Evolutionary conservation across 2,113 vertebrate species (phyloP), one percentile per base, ranked within the genome.

Genomic region (Shinisaurus crocodilurus): DNA sequence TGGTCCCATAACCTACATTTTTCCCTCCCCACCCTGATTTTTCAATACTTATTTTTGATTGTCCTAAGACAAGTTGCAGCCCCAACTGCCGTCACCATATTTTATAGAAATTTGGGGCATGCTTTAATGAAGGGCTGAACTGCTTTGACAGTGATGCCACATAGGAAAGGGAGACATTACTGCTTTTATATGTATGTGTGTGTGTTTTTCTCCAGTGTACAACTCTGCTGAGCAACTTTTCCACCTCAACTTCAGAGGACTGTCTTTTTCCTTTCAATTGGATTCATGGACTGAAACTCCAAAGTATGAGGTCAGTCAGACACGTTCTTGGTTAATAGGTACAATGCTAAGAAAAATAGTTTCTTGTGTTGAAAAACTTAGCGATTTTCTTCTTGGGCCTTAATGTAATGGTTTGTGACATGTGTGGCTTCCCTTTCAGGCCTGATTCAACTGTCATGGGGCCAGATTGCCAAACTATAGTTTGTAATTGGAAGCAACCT

Each of bases 251-350:
- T 99, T 99, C 95, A 98, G 99, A 96, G 99, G 99, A 95, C 96
- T 99, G 86, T 99, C 99, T 0, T 99, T 99, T 97, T 99, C 99
- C 94, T 99, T 99, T 95, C 99, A 99, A 94, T 97, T 99, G 96
- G 99, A 99, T 96, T 99, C 99, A 0, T 99, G 99, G 99, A 99
- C 98, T n/a, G 99, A 99, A 97, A 98, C 98, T 93, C 99, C 99
- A 0, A 99, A 99, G 94, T 99, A 99, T 15, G 99, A 99, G 99
- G 99, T 99, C 91, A 98, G 99, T 99, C 91, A 98, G 98, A 82
- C 91, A 75, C 94, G 34, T 0, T 74, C 90, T n/a, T 67, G 63
- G 43, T 43, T 92, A 79, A 84, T 70, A 88, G 76, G 23, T 90
- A 57, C 45, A 60, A 75, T 75, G 12, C 29, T 10, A 67, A 79